Evolutionary conservation across 2,888 invertebrate species (phyloP).

Genomic region (Graphium colonna): DNA sequence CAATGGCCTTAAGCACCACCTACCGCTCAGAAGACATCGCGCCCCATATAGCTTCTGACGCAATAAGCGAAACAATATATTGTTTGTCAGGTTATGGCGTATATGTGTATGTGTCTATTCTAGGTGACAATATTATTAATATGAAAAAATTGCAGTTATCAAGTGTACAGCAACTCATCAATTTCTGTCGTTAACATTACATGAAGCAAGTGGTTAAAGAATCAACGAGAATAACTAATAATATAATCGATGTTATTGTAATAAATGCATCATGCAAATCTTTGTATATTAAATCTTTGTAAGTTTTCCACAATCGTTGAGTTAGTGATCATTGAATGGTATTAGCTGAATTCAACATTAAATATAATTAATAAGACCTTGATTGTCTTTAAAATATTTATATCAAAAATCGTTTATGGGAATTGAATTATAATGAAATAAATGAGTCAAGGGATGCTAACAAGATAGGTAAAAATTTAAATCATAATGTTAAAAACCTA

Average conservation of each 20-base stretch:
- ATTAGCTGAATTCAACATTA: no score
- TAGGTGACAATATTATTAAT: conserved; percentile 27
- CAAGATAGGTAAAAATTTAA: no score
- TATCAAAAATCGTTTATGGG: no score
- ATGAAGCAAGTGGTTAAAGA: conserved; percentile 20
- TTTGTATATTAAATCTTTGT: no score
- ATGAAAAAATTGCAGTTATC: background rate
- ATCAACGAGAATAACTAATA: conserved; percentile 21
- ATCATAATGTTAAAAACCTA: no score
- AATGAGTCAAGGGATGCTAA: no score
- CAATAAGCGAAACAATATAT: conserved; percentile 24
- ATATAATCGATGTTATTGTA: conserved; percentile 17
- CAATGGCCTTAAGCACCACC: conserved; percentile 21
- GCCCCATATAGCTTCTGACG: conserved; percentile 17
- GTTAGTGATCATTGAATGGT: no score
- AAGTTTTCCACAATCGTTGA: no score
- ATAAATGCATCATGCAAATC: conserved; percentile 4
- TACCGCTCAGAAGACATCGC: conserved; percentile 22
- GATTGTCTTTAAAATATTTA: no score
- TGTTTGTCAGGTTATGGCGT: conserved; percentile 5
- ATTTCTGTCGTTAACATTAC: conserved; percentile 17
- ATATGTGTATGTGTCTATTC: conserved; percentile 20
- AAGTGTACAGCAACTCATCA: conserved; percentile 4
- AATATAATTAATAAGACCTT: no score
- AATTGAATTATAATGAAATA: no score